These are phyloP conservation scores for Zaprionus ornatus DNA, from an alignment of 1,140 invertebrate genomes.

Conservation along the genomic window DNA sequence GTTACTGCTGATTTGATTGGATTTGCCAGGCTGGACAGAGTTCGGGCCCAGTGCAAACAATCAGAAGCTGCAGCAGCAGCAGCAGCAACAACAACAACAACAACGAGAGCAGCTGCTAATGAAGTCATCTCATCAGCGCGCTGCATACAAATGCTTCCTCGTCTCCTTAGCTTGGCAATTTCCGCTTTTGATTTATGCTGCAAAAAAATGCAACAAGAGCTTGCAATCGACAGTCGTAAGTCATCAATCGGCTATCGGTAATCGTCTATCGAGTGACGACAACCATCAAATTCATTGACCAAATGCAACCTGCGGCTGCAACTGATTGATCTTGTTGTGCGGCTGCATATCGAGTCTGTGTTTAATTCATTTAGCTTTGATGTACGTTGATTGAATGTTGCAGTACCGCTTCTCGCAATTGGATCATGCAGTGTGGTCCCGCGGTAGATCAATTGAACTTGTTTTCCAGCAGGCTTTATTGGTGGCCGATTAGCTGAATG, in stretches of 20 bases:
- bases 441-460: background rate
- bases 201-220: background rate
- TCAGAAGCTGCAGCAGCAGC: slow-evolving; percentile 47
- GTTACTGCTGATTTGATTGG: slow-evolving; percentile 66
- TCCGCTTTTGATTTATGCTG: slow-evolving; percentile 71
- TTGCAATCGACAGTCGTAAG: background rate
- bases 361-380: slow-evolving; percentile 2
- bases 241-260: slow-evolving; percentile 16
- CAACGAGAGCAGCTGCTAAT: slow-evolving; percentile 56
- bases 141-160: slow-evolving; percentile 55
- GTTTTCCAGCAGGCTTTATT: background rate
- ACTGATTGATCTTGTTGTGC: background rate
- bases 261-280: slow-evolving; percentile 1
- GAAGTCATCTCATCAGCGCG: slow-evolving; percentile 75
- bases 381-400: slow-evolving; percentile 4
- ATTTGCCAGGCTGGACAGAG: slow-evolving; percentile 36
- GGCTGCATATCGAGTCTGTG: background rate
- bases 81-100: background rate
- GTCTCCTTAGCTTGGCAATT: slow-evolving; percentile 45
- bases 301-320: slow-evolving; percentile 8
- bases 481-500: background rate
- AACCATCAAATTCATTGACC: slow-evolving; percentile 23
- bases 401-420: background rate
- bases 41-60: slow-evolving; percentile 51
- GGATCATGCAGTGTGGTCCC: background rate